phyloP scores from a whole-genome alignment of 2,113 vertebrate genomes.

The Spheniscus mendiculus region DNA sequence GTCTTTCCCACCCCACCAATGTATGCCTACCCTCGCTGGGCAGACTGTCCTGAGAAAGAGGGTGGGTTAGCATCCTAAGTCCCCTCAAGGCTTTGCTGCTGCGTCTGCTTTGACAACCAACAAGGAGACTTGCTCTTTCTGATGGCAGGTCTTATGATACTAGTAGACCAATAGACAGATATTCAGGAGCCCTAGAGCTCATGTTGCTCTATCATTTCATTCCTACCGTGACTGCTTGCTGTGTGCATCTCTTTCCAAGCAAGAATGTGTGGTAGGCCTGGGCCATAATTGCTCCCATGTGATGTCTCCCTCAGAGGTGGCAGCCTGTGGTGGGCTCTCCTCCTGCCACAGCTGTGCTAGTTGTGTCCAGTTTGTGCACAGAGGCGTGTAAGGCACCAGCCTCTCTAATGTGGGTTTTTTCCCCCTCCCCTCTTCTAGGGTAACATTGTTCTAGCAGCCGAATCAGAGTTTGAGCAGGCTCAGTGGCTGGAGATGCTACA shows the following conservation, averaged over 20 bases:
- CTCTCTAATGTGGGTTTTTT: background rate
- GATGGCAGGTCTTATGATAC: background rate
- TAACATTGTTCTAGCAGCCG: constrained; percentile 89
- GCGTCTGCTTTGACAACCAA: background rate
- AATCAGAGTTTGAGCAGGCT: constrained; percentile 89
- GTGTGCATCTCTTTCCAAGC: background rate
- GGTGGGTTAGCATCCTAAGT: background rate
- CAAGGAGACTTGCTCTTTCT: background rate
- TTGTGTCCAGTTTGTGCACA: background rate
- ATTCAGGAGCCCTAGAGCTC: background rate
- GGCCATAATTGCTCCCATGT: rapidly evolving
- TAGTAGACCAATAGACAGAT: background rate
- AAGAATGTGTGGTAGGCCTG: background rate
- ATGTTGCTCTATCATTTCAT: background rate
- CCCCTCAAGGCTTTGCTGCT: background rate
- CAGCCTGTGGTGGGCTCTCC: background rate
- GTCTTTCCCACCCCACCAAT: background rate
- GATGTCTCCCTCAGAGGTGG: background rate
- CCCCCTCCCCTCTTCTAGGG: constrained; percentile 77
- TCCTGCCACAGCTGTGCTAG: background rate
- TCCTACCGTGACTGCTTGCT: background rate
- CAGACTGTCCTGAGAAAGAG: background rate
- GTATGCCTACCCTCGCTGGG: background rate
- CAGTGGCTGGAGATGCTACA: constrained; percentile 97
- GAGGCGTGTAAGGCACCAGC: background rate